These are phyloP conservation scores for Drosophila rhopaloa DNA, from an alignment of 1,140 invertebrate genomes.

Conservation along the genomic window DNA sequence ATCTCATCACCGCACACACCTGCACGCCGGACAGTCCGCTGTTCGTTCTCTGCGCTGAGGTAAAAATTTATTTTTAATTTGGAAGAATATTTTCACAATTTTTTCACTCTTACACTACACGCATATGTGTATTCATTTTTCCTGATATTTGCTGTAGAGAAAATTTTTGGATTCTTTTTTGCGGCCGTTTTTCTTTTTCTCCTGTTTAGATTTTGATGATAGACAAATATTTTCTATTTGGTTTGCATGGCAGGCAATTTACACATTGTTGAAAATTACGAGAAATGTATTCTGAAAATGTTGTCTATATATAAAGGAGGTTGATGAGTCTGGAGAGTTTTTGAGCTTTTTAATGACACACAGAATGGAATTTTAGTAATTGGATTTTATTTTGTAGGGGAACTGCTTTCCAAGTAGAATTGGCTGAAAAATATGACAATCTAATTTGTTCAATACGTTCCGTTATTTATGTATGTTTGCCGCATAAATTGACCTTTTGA, in stretches of 20 bases:
- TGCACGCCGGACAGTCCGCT: slow-evolving; percentile 50
- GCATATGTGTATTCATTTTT: slow-evolving; percentile 24
- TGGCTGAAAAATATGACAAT: slow-evolving; percentile 12
- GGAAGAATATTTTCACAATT: slow-evolving; percentile 70
- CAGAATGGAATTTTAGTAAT: slow-evolving; percentile 30
- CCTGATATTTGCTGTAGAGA: slow-evolving; percentile 26
- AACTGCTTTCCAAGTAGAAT: slow-evolving; percentile 9
- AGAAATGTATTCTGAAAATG: slow-evolving; percentile 31
- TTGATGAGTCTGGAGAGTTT: slow-evolving; percentile 24
- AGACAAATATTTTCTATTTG: slow-evolving; percentile 53
- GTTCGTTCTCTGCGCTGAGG: slow-evolving; percentile 53
- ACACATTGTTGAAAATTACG: slow-evolving; percentile 69
- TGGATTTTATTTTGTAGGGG: slow-evolving; percentile 21
- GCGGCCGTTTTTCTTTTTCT: slow-evolving; percentile 35
- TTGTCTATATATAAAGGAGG: not conserved
- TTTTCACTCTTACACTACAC: slow-evolving; percentile 14
- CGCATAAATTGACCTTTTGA: slow-evolving; percentile 70
- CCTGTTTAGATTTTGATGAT: slow-evolving; percentile 41
- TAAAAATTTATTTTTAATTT: slow-evolving; percentile 82
- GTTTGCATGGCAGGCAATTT: slow-evolving; percentile 70
- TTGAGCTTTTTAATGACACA: slow-evolving; percentile 27
- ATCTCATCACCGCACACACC: slow-evolving; percentile 73
- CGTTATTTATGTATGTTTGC: slow-evolving; percentile 47
- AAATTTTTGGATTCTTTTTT: slow-evolving; percentile 31
- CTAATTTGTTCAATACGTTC: slow-evolving; percentile 48